Evolutionary conservation across 2,113 vertebrate species (phyloP).

Genomic region (Oenanthe oenanthe): DNA sequence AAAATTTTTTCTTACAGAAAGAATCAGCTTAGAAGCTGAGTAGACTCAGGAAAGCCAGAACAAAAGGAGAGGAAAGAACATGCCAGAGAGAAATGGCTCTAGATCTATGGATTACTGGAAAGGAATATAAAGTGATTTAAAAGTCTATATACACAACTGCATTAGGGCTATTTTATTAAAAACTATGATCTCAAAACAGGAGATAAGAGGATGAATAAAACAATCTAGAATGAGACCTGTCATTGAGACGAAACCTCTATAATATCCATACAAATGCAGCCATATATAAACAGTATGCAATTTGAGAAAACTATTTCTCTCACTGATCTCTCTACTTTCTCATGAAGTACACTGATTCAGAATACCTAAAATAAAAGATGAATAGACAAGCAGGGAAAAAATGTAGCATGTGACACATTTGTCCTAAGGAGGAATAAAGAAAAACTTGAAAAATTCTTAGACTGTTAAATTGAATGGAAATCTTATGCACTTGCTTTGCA

Average conservation of each 20-base stretch:
- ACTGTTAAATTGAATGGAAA: slow-evolving; percentile 11
- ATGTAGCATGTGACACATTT: not conserved
- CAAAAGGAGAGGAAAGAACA: not conserved
- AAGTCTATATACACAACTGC: not conserved
- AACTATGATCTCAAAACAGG: not conserved
- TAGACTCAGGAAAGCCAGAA: not conserved
- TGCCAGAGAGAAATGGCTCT: not conserved
- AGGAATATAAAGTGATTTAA: not conserved
- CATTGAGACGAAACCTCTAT: not conserved
- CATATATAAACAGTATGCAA: not conserved
- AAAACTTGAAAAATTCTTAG: not conserved
- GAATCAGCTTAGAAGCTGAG: not conserved
- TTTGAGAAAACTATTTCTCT: slow-evolving; percentile 2
- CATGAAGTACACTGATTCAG: not conserved
- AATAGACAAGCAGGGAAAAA: not conserved
- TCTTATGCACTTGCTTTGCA: not conserved
- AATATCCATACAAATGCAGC: not conserved
- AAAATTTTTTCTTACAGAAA: not conserved
- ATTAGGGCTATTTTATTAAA: not conserved
- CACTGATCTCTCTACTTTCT: not conserved
- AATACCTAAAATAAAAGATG: not conserved
- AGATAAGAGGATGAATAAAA: not conserved
- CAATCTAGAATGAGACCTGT: not conserved
- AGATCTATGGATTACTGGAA: not conserved
- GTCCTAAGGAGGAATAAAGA: not conserved